Evolutionary conservation across 1,140 invertebrate genomes (phyloP).

Genomic region (Lordiphosa collinella): DNA sequence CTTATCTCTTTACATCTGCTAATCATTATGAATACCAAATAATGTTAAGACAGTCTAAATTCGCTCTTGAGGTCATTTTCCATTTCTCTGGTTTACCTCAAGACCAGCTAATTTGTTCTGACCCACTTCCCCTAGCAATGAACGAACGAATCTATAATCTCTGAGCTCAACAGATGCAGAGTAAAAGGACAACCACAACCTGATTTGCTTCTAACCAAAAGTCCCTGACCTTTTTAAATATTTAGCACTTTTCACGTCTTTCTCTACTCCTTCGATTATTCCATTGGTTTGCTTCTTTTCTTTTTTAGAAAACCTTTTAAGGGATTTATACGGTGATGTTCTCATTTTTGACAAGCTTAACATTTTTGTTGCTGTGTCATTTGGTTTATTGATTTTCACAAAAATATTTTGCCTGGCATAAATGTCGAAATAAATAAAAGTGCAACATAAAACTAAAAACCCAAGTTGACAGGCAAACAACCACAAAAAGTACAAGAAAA

Average conservation of each 20-base stretch:
- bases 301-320: conserved; percentile 38
- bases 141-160: too few relatives aligned
- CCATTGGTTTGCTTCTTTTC: not conserved
- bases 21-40: too few relatives aligned
- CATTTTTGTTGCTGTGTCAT: conserved; percentile 21
- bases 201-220: conserved; percentile 4
- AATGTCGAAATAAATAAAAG: conserved; percentile 71
- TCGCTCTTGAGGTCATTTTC: not conserved
- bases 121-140: too few relatives aligned
- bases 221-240: conserved; percentile 47
- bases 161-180: not conserved
- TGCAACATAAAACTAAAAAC: conserved; percentile 59
- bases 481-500: conserved; percentile 49
- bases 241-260: conserved; percentile 22
- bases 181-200: not conserved
- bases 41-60: too few relatives aligned
- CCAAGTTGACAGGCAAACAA: conserved; percentile 50
- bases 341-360: conserved; percentile 44
- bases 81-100: not conserved
- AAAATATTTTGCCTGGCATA: conserved; percentile 33
- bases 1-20: too few relatives aligned
- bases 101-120: not conserved
- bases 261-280: not conserved
- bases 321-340: conserved; percentile 36
- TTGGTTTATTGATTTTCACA: conserved; percentile 53